Evolutionary conservation across 2,113 vertebrate genomes (phyloP).

Genomic region (Euleptes europaea): DNA sequence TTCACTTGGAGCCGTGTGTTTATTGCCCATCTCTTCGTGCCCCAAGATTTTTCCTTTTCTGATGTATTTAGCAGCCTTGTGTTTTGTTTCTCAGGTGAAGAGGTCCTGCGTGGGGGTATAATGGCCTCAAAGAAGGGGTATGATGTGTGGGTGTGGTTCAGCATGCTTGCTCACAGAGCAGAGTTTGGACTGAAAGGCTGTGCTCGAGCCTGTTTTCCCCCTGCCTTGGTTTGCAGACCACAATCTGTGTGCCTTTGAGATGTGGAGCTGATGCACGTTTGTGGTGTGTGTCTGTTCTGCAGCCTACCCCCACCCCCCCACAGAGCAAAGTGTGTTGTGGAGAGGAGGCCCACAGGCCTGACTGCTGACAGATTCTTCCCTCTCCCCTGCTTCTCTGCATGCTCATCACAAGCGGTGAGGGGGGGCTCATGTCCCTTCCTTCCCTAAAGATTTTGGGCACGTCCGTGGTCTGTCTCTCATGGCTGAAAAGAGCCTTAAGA

Average conservation of each 20-base stretch:
- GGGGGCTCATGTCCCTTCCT: background rate
- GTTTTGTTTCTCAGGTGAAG: conserved; percentile 40
- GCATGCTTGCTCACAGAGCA: background rate
- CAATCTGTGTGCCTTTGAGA: background rate
- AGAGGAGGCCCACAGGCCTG: background rate
- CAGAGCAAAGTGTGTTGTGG: background rate
- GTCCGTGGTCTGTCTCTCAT: background rate
- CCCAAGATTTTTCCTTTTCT: background rate
- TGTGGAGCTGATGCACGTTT: background rate
- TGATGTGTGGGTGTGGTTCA: background rate
- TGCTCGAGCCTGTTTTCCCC: background rate
- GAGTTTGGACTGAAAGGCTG: background rate
- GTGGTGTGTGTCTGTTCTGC: background rate
- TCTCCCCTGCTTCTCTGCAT: no score
- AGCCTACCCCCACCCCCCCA: no score
- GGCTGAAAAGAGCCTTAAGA: background rate
- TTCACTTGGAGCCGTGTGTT: background rate
- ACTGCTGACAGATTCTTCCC: background rate
- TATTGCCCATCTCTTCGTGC: no score
- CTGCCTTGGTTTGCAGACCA: no score
- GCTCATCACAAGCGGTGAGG: no score
- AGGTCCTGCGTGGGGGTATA: conserved; percentile 9
- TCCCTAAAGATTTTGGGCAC: no score
- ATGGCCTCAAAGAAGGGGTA: accelerated
- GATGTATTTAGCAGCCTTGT: background rate